Evolutionary conservation across 2,888 invertebrate species (phyloP).

Genomic region (Mythimna lalbum): DNA sequence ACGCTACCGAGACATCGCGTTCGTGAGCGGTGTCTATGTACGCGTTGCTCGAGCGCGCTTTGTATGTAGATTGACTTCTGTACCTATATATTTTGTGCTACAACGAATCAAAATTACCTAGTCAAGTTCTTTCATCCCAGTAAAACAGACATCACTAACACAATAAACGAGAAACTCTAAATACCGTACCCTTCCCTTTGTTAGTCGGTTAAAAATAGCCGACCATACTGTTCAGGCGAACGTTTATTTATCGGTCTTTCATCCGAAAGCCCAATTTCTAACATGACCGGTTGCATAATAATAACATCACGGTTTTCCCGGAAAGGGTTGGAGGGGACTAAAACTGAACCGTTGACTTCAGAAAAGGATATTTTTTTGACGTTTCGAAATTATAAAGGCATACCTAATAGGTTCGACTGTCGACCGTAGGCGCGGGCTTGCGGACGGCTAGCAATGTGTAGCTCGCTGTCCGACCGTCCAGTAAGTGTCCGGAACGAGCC

Average conservation of each 20-base stretch:
- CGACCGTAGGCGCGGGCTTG: no score
- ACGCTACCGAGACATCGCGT: no score
- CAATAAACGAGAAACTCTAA: constrained; percentile 21
- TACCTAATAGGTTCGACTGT: no score
- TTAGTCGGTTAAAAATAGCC: constrained; percentile 42
- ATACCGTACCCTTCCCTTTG: constrained; percentile 30
- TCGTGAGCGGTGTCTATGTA: no score
- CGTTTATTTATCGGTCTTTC: constrained; percentile 49
- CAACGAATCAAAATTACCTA: constrained; percentile 15
- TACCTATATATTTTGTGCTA: no score
- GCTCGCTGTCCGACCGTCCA: no score
- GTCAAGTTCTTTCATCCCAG: constrained; percentile 25
- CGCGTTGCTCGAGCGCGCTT: no score
- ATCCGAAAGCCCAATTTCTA: constrained; percentile 24
- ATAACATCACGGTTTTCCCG: constrained; percentile 17
- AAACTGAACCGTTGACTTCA: neutral
- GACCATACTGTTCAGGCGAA: constrained; percentile 9
- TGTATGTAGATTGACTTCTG: no score
- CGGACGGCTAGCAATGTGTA: no score
- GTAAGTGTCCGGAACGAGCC: no score
- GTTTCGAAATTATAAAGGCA: no score
- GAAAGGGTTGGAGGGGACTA: neutral
- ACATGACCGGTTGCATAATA: constrained; percentile 30
- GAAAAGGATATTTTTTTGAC: neutral
- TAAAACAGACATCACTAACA: constrained; percentile 24